phyloP scores from a whole-genome alignment of 2,888 invertebrate species.

The Hypolimnas misippus region DNA sequence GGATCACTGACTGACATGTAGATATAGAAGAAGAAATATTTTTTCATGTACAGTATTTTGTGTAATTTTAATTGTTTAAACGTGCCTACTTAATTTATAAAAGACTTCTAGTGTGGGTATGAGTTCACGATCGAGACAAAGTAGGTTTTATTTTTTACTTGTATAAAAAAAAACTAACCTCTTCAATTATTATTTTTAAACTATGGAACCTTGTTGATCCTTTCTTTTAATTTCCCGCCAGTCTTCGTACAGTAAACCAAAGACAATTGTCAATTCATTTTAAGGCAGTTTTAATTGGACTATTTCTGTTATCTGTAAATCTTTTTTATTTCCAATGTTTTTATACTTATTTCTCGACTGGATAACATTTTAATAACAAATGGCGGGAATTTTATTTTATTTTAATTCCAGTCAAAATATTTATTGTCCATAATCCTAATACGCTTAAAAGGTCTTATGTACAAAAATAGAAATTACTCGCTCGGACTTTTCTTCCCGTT shows the following conservation, averaged over 20 bases:
- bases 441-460: conserved; percentile 46
- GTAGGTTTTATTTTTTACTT: conserved; percentile 38
- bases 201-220: conserved; percentile 14
- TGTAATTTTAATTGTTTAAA: conserved; percentile 45
- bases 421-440: conserved; percentile 49
- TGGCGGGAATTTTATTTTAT: conserved; percentile 16
- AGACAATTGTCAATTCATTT: conserved; percentile 44
- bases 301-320: background rate
- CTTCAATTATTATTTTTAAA: conserved; percentile 26
- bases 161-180: conserved; percentile 32
- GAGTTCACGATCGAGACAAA: conserved; percentile 25
- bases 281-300: conserved; percentile 3
- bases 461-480: conserved; percentile 46
- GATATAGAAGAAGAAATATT: conserved; percentile 52
- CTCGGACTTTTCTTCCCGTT: conserved; percentile 26
- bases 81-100: conserved; percentile 51
- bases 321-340: background rate
- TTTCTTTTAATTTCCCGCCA: conserved; percentile 29
- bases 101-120: conserved; percentile 37
- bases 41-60: conserved; percentile 65
- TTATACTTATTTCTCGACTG: conserved; percentile 10
- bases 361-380: background rate
- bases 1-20: conserved; percentile 56
- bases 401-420: conserved; percentile 28
- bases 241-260: conserved; percentile 57